Base-by-base conservation (phyloP, 2,797 vertebrate genomes). In the Girardinus metallicus region DNA sequence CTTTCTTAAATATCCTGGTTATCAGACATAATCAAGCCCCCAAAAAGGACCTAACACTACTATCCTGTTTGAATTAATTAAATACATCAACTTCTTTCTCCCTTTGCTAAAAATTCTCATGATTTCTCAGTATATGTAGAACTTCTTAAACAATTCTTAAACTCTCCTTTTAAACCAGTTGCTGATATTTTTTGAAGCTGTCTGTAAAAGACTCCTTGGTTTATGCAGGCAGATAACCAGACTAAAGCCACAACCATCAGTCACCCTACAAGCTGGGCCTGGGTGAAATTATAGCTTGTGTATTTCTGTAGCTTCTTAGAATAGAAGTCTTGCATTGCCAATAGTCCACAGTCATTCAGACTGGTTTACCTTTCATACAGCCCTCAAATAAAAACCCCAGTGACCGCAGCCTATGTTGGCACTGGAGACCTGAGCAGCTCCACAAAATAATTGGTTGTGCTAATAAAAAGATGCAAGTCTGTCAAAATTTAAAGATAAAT, bases 231-330 rank as follows among this genome's bases (percentile, higher is more conserved):
- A 80, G 82, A 85, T 47, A 86, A 85, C 41, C 64, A 70, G 84
- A 81, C 79, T 79, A 49, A 88, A 86, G 60, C n/a, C 73, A 78
- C 60, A 78, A 51, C 73, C 91, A 83, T 92, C 90, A 91, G 92
- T 77, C 80, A 75, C 88, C 44, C 66, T 78, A 73, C 82, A 84
- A 87, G 83, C 79, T 85, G 82, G 75, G 77, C 76, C 86, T 5
- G 68, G 87, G 85, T 84, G 72, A 87, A 94, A 90, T 90, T 92
- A 85, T 86, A 89, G 86, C 92, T 84, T 74, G 75, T 90, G 74
- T 94, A 94, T 94, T 95, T 94, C 49, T 88, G 93, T 92, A 86
- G 81, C 84, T 16, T 74, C 95, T 95, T 36, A 91, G 87, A 95
- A 95, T 96, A 94, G 94, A 91, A 62, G 73, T 55, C 60, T 85